Conservation (phyloP, 2,888 invertebrate species). For the Latrodectus elegans region DNA sequence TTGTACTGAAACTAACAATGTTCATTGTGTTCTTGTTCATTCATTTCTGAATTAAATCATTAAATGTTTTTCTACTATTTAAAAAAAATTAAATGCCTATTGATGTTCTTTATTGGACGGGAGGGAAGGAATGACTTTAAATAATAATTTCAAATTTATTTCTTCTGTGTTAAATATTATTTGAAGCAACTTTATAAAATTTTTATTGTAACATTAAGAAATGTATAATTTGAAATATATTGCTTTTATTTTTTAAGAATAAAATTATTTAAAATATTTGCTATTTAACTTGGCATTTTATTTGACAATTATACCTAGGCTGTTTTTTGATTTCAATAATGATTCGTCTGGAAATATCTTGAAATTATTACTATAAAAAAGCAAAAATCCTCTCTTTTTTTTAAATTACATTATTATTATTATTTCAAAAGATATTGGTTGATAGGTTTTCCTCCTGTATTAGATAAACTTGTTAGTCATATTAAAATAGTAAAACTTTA, state of each 20-base stretch:
- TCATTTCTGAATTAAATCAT: neutral
- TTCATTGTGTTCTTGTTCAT: neutral
- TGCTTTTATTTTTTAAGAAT: constrained; percentile 49
- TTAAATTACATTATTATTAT: neutral
- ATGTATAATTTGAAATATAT: constrained; percentile 19
- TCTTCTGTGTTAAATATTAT: neutral
- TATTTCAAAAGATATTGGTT: neutral
- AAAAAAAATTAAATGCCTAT: neutral
- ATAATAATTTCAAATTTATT: neutral
- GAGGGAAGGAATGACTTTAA: too few relatives aligned
- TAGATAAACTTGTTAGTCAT: too few relatives aligned
- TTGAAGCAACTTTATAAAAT: neutral
- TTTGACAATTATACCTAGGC: neutral
- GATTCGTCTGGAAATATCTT: too few relatives aligned
- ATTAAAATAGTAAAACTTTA: too few relatives aligned
- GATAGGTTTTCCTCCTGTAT: neutral
- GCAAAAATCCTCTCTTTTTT: neutral
- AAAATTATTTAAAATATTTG: constrained; percentile 40
- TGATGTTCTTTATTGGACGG: too few relatives aligned
- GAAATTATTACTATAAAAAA: too few relatives aligned
- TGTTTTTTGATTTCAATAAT: neutral
- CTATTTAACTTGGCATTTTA: constrained; percentile 1
- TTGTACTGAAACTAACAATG: neutral
- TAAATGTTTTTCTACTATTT: constrained; percentile 2
- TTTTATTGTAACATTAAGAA: neutral